Evolutionary conservation across 2,113 vertebrate genomes (phyloP), one percentile per base, ranked within the genome.

Genomic region (Carassius carassius): DNA sequence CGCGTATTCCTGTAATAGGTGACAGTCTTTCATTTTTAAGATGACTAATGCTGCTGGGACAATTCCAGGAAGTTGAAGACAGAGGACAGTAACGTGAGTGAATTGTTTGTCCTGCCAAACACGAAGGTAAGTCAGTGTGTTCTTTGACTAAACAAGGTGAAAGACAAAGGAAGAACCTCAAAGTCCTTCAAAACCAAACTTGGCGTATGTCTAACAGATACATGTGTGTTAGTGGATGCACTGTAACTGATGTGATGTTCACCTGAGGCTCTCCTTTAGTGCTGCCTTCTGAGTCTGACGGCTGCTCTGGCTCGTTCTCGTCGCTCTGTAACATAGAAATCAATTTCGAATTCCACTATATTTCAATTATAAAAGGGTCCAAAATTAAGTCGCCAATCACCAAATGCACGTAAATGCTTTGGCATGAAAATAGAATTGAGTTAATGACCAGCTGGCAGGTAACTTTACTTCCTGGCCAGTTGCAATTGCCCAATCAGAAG

Each of bases 251-350:
- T 21, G n/a, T 74, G 23, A 62, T 11, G 35, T 81, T 35, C 94
- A 99, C 98, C 96, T 98, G 97, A 83, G 92, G 90, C 87, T 98
- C 97, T 88, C 94, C 96, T 90, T 95, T 98, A 93, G 93, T 96
- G 92, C 95, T 96, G 90, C 96, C 94, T 91, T 99, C 94, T 91
- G 96, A 95, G 92, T 99, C 98, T 0, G 97, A 98, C 0, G 94
- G 97, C 35, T 98, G 98, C 10, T 99, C 98, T 37, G 96, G 96
- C 54, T 99, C 97, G 85, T 98, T 98, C 94, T 99, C 97, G 91
- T 98, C 97, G 85, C 98, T 98, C 98, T 99, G 88, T 62, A 91
- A 89, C 13, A 51, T 10, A 56, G 2, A 32, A 84, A 74, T 1
- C 3, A 8, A 72, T 47, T 58, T 82, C 14, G 51, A 51, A 23